These are phyloP conservation scores for Drosophila kikkawai DNA, from an alignment of 1,140 invertebrate species.

Conservation along the genomic window DNA sequence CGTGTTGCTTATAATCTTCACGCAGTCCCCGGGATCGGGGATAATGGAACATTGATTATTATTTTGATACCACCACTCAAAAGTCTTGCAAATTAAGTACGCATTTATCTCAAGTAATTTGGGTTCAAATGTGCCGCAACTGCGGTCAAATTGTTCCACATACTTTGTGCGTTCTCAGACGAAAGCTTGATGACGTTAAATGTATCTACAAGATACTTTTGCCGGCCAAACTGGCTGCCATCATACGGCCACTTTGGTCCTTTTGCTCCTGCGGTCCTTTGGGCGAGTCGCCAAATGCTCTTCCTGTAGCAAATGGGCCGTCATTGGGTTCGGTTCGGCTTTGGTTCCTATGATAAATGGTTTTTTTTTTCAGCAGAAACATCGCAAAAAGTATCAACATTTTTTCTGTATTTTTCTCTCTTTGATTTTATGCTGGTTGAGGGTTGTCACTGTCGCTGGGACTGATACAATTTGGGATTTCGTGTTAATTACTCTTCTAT, in stretches of 20 bases:
- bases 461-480: conserved; percentile 81
- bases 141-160: conserved; percentile 79
- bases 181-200: conserved; percentile 71
- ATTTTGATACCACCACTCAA: conserved; percentile 83
- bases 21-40: conserved; percentile 64
- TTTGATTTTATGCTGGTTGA: conserved; percentile 48
- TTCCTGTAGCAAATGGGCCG: conserved; percentile 73
- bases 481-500: conserved; percentile 81
- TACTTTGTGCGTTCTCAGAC: conserved; percentile 63
- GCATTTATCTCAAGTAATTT: conserved; percentile 83
- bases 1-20: conserved; percentile 80
- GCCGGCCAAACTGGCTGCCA: conserved; percentile 61
- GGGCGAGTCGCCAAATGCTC: conserved; percentile 39
- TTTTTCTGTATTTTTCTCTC: conserved; percentile 21
- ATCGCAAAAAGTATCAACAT: conserved; percentile 53
- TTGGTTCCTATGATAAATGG: conserved; percentile 74
- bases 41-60: conserved; percentile 82
- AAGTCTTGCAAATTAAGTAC: conserved; percentile 82
- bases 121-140: conserved; percentile 82
- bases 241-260: conserved; percentile 71
- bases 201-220: conserved; percentile 54
- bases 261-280: conserved; percentile 35
- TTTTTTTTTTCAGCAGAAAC: conserved; percentile 61
- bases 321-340: conserved; percentile 42
- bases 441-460: conserved; percentile 52